phyloP scores from a whole-genome alignment of 1,140 invertebrate genomes.

The Epicauta chinensis region DNA sequence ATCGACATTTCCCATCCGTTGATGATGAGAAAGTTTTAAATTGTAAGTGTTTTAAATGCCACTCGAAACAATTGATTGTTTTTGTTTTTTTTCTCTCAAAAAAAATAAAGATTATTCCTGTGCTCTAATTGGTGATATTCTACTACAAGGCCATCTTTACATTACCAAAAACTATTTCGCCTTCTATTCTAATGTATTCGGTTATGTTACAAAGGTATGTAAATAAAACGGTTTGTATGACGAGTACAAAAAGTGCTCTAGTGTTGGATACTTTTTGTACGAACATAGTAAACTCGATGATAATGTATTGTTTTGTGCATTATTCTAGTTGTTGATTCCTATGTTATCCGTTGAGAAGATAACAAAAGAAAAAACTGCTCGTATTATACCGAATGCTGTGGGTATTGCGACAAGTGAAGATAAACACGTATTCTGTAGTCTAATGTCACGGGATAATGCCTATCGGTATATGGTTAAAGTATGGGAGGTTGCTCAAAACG shows the following conservation, averaged over 20 bases:
- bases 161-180: slow-evolving; percentile 91
- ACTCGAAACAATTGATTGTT: not conserved
- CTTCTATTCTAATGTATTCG: slow-evolving; percentile 93
- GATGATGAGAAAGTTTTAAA: slow-evolving; percentile 72
- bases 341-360: slow-evolving; percentile 74
- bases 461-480: slow-evolving; percentile 66
- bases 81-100: not conserved
- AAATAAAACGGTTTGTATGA: too few species aligned
- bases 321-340: slow-evolving; percentile 69
- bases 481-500: slow-evolving; percentile 37
- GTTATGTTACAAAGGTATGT: slow-evolving; percentile 85
- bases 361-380: slow-evolving; percentile 84
- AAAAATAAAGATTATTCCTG: slow-evolving; percentile 74
- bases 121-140: slow-evolving; percentile 82
- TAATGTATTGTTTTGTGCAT: too few species aligned
- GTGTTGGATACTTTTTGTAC: not conserved
- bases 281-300: too few species aligned
- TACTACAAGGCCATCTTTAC: slow-evolving; percentile 89
- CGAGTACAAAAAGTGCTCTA: slow-evolving; percentile 12
- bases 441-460: slow-evolving; percentile 80
- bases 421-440: slow-evolving; percentile 83
- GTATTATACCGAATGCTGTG: slow-evolving; percentile 86
- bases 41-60: slow-evolving; percentile 49
- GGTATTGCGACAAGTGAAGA: slow-evolving; percentile 71
- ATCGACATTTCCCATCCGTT: slow-evolving; percentile 66